Evolutionary conservation across 2,797 vertebrate genomes (phyloP), one percentile per base, ranked within the genome.

Genomic region (Gymnoscopelus braueri): DNA sequence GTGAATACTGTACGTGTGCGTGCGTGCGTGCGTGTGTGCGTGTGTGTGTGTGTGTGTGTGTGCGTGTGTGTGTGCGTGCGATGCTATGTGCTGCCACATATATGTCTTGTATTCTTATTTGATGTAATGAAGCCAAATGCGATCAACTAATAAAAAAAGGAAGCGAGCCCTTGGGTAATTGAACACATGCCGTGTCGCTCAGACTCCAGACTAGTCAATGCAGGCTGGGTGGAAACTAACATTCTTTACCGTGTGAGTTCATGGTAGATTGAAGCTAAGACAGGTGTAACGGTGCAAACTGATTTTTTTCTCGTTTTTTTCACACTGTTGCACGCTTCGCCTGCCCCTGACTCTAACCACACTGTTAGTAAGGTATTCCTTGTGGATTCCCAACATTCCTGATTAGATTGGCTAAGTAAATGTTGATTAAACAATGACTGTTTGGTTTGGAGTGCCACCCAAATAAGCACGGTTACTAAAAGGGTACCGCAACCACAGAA

Each of bases 271-370:
- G 60, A 67, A 60, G 65, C 3, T 55, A 19, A 67, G 48, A 81
- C 61, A 77, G 71, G 65, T 81, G 73, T 56, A 58, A 72, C 23
- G 5, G 1, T 3, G 47, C 48, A 60, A 69, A 54, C 32, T 50
- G 10, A 5, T 10, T 48, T 55, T 53, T 44, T 44, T 44, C 3
- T 29, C 26, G 1, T 29, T 3, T 29, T 10, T 3, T 51, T 60
- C 44, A 60, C 35, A 56, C 44, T 49, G 49, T 52, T n/a, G n/a
- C 44, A 61, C 47, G n/a, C 13, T 60, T 35, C 49, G 9, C 66
- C 1, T 47, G 24, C 56, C 24, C 13, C 49, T 1, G 13, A 13
- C 6, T 64, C 4, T 32, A 10, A 7, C 15, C 44, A 61, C 12
- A 61, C 4, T 15, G 39, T 19, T 14, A 23, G 50, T n/a, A 39